A percentile compares a stretch with the other conserved stretches of the same genome.
Conservation (phyloP, 2,113 vertebrate genomes). For the Beaufortia kweichowensis region DNA sequence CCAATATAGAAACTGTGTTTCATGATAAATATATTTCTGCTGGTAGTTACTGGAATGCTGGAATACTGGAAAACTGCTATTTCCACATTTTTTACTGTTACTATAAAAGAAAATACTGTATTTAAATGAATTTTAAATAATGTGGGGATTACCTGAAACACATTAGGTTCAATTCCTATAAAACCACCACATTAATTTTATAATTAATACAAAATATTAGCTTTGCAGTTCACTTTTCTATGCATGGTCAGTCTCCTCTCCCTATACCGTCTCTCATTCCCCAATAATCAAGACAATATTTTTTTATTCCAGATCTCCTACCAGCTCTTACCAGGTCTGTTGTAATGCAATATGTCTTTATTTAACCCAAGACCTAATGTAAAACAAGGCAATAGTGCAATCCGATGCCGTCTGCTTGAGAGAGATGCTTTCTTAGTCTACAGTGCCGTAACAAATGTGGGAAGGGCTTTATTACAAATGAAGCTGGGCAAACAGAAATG, state of each 20-base stretch:
- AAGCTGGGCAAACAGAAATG: background rate
- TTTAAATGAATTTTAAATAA: too few relatives aligned
- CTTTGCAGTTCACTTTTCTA: background rate
- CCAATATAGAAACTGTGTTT: too few relatives aligned
- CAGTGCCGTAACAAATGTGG: too few relatives aligned
- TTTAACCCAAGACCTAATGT: constrained; percentile 29
- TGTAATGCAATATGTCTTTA: background rate
- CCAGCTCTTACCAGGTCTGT: background rate
- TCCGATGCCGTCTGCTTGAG: background rate
- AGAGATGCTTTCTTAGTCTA: constrained; percentile 16
- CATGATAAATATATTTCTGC: too few relatives aligned
- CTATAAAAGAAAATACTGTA: too few relatives aligned
- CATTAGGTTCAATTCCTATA: too few relatives aligned
- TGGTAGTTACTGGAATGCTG: too few relatives aligned
- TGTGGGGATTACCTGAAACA: too few relatives aligned
- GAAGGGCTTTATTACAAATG: background rate
- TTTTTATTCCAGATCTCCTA: constrained; percentile 16
- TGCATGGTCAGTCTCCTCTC: background rate
- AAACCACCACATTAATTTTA: background rate
- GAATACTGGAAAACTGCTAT: too few relatives aligned
- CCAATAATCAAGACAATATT: background rate
- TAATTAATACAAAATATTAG: too few relatives aligned
- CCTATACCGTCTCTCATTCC: background rate
- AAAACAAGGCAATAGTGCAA: constrained; percentile 30
- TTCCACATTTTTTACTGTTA: too few relatives aligned